Evolutionary conservation across 2,113 vertebrate species (phyloP).

Genomic region (Octodon degus): DNA sequence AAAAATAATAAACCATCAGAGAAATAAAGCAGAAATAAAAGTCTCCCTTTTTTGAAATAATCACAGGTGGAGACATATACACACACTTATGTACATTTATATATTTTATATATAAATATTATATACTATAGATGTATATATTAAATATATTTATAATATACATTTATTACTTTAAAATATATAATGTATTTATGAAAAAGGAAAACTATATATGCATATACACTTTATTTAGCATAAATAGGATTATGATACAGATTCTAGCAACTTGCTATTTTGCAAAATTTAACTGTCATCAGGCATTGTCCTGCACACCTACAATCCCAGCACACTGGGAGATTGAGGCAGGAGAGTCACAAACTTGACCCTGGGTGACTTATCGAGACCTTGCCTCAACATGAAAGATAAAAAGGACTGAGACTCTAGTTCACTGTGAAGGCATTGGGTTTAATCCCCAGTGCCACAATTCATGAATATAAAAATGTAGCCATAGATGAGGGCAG

Average conservation of each 20-base stretch:
- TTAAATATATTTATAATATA: not conserved
- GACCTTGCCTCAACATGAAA: not conserved
- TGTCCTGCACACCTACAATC: not conserved
- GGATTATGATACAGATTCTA: not conserved
- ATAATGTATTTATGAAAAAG: not conserved
- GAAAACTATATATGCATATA: not conserved
- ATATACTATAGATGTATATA: not conserved
- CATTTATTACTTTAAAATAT: not conserved
- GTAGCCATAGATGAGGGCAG: not conserved
- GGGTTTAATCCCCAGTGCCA: not conserved
- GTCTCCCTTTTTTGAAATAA: not conserved
- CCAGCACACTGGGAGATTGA: not conserved
- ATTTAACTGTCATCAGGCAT: constrained; percentile 2
- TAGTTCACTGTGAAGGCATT: not conserved
- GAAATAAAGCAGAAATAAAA: constrained; percentile 50
- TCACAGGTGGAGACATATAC: not conserved
- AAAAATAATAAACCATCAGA: not conserved
- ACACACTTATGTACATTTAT: not conserved
- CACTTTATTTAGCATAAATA: constrained; percentile 24
- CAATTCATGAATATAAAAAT: not conserved
- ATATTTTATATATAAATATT: not conserved
- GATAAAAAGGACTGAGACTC: not conserved
- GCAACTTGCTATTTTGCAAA: not conserved
- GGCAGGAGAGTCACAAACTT: not conserved
- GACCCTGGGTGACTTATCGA: not conserved